Percentiles rank a stretch among this genome's conserved stretches.
These are phyloP conservation scores for Chymomyza caudatula DNA, from an alignment of 2,888 invertebrate species.

Conservation along the genomic window DNA sequence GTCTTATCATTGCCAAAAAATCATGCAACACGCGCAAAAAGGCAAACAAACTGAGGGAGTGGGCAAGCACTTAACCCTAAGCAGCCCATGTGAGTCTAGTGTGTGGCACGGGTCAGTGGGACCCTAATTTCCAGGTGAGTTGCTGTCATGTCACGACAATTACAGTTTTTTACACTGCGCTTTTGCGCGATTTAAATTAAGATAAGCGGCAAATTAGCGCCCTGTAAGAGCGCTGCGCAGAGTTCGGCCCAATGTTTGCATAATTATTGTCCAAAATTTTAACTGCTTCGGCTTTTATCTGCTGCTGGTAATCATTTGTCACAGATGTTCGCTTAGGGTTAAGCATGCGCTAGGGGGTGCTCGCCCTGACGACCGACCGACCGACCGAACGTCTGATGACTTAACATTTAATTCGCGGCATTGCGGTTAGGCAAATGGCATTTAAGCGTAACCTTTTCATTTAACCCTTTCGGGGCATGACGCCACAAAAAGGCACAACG, in stretches of 20 bases:
- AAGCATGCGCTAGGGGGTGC: slow-evolving; percentile 6
- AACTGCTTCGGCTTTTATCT: slow-evolving; percentile 48
- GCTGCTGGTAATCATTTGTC: slow-evolving; percentile 71
- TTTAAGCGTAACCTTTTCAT: slow-evolving; percentile 65
- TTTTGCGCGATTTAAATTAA: slow-evolving; percentile 71
- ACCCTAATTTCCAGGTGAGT: slow-evolving; percentile 32
- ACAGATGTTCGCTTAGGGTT: slow-evolving; percentile 69
- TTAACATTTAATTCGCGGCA: slow-evolving; percentile 38
- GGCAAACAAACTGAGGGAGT: not conserved
- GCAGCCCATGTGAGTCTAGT: not conserved
- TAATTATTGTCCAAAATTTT: slow-evolving; percentile 47
- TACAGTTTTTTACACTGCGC: slow-evolving; percentile 58
- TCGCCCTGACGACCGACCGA: too few relatives aligned
- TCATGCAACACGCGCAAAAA: too few relatives aligned
- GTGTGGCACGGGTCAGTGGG: slow-evolving; percentile 1
- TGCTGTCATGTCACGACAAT: slow-evolving; percentile 65
- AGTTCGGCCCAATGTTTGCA: slow-evolving; percentile 60
- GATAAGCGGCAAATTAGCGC: slow-evolving; percentile 76
- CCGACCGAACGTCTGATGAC: slow-evolving; percentile 39
- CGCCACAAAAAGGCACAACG: slow-evolving; percentile 40
- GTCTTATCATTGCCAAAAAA: slow-evolving; percentile 62
- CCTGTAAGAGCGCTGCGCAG: slow-evolving; percentile 19
- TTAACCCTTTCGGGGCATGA: slow-evolving; percentile 66
- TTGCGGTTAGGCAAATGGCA: not conserved
- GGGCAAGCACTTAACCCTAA: not conserved